Conservation (phyloP, 2,113 vertebrate species). For the Podocnemis expansa region DNA sequence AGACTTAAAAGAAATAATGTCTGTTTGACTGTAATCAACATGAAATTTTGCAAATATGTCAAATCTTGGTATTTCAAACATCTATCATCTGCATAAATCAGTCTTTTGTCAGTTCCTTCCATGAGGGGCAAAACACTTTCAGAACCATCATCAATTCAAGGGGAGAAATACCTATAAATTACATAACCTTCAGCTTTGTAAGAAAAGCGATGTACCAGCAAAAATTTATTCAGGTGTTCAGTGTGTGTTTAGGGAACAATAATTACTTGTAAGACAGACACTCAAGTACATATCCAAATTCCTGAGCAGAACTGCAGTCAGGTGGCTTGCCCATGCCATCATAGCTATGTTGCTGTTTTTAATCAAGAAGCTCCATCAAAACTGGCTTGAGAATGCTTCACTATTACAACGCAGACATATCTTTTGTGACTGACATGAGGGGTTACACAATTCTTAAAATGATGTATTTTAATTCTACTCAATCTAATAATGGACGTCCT, state of each 20-base stretch:
- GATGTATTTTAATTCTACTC: background rate
- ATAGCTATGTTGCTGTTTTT: background rate
- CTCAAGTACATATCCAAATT: rapidly evolving
- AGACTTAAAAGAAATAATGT: background rate
- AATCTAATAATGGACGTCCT: background rate
- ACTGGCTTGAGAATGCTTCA: background rate
- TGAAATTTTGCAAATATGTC: background rate
- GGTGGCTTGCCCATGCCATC: background rate
- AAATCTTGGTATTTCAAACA: background rate
- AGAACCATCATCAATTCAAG: background rate
- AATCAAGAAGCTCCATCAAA: background rate
- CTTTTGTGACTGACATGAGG: background rate
- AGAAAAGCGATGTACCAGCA: background rate
- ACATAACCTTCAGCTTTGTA: background rate
- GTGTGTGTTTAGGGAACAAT: background rate
- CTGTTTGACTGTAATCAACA: background rate
- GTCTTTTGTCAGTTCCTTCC: background rate
- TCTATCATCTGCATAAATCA: background rate
- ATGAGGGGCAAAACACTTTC: background rate
- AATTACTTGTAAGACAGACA: background rate
- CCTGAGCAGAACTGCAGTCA: background rate
- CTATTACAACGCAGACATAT: background rate
- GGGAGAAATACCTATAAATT: background rate
- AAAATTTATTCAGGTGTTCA: background rate
- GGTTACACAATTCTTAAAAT: background rate